These are phyloP conservation scores for Fratercula arctica DNA, from an alignment of 2,797 vertebrate genomes.

Conservation along the genomic window DNA sequence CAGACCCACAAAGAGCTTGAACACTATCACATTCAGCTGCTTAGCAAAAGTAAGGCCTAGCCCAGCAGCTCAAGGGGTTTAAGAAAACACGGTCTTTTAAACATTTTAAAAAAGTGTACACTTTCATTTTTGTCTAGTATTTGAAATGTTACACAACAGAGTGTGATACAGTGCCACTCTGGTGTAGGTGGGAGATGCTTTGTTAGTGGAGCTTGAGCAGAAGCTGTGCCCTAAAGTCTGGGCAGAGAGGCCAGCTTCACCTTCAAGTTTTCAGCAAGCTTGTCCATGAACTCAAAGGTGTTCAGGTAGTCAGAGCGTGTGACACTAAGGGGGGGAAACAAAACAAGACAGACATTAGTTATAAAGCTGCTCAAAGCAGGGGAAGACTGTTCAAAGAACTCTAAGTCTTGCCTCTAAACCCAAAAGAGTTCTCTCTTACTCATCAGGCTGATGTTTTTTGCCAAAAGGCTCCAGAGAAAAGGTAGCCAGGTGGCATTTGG, in stretches of 20 bases:
- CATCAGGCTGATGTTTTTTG: not conserved
- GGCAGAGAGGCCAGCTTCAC: constrained; percentile 83
- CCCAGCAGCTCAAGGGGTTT: not conserved
- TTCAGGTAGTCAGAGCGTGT: constrained; percentile 91
- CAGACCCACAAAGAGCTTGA: not conserved
- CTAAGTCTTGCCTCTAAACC: not conserved
- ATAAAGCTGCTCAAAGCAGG: not conserved
- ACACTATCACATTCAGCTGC: not conserved
- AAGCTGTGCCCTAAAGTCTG: constrained; percentile 81
- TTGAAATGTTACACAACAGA: constrained; percentile 61
- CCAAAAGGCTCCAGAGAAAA: not conserved
- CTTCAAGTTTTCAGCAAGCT: constrained; percentile 94
- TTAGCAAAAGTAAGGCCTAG: constrained; percentile 2
- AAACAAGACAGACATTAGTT: constrained; percentile 4
- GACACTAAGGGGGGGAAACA: constrained; percentile 76
- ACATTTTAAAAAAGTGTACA: constrained; percentile 31
- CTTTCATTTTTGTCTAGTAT: constrained; percentile 47
- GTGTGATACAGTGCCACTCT: constrained; percentile 37
- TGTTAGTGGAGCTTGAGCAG: not conserved
- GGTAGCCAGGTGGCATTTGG: not conserved
- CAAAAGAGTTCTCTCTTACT: not conserved
- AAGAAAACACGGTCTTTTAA: not conserved
- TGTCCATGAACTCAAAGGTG: constrained; percentile 98
- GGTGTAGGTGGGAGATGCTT: not conserved
- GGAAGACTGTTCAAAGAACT: not conserved